Evolutionary conservation across 2,113 vertebrate species (phyloP), one percentile per base, ranked within the genome.

Genomic region (Ancistrus triradiatus): DNA sequence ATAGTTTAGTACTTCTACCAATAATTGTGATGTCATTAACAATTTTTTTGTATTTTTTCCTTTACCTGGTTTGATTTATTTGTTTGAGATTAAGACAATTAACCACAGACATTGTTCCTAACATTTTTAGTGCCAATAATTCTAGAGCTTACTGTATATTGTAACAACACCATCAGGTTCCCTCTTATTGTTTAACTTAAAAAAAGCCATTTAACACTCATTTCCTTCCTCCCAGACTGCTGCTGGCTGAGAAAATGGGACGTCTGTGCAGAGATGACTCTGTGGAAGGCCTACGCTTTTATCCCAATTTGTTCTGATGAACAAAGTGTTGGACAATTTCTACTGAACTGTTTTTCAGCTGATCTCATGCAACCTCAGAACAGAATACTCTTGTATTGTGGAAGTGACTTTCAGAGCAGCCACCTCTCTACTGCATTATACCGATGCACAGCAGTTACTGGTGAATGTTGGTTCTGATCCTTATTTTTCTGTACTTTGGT

Each of bases 241-340:
- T 99, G 47, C 89, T 98, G 68, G 93, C 95, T 50, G 95, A 99
- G 85, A 97, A 98, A 83, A 91, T 96, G 91, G 96, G 95, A 14
- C 94, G 95, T 68, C 87, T 99, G 75, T 99, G 96, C 79, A 82
- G 94, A 80, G 96, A 99, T 15, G 96, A 99, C 82, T 99, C 93
- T 1, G 96, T 98, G 25, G 95, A 99, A 89, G 93, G 96, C 69
- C 83, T 99, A 77, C 88, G 95, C 62, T 99, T 98, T 86, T 99
- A 96, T 79, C 92, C 93, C 28, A 98, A 97, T 83, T 78, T 91
- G 49, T 98, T 98, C 82, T 95, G 81, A 95, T 80, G 18, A 28
- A 18, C 46, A 10, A 7, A 14, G 22, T n/a, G n/a, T n/a, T 56
- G 9, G 53, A 53, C n/a, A 11, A 25, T 24, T 44, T 31, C 17